phyloP scores from a whole-genome alignment of 2,888 invertebrate genomes.

The Galerucella pusilla region DNA sequence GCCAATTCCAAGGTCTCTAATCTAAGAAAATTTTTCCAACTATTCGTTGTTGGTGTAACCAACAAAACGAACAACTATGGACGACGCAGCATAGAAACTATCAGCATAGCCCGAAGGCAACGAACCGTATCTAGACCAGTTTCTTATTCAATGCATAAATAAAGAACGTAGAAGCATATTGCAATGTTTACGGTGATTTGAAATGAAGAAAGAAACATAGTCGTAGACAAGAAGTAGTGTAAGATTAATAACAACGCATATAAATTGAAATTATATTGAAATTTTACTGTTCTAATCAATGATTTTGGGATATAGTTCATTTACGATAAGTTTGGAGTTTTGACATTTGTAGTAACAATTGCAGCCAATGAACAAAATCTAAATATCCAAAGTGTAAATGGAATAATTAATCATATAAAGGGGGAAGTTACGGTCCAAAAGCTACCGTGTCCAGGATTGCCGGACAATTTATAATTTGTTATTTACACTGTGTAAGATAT shows the following conservation, averaged over 20 bases:
- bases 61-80: conserved; percentile 13
- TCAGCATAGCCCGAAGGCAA: conserved; percentile 45
- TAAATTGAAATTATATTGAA: not conserved
- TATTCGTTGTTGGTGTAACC: conserved; percentile 7
- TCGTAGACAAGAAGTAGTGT: not conserved
- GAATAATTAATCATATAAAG: no score
- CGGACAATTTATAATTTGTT: no score
- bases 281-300: no score
- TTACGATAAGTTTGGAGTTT: no score
- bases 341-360: no score
- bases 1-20: conserved; percentile 25
- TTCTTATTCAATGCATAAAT: conserved; percentile 37
- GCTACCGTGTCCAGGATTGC: no score
- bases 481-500: no score
- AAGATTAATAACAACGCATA: not conserved
- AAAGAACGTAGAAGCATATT: conserved; percentile 14
- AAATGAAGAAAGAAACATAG: not conserved
- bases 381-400: no score
- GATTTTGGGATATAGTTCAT: no score
- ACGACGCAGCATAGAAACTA: conserved; percentile 1
- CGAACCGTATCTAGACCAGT: conserved; percentile 52
- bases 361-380: no score
- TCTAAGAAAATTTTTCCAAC: conserved; percentile 16
- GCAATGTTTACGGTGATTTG: conserved; percentile 9
- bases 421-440: no score